These are phyloP conservation scores for Squalus acanthias DNA, from an alignment of 2,797 vertebrate genomes.

Conservation along the genomic window DNA sequence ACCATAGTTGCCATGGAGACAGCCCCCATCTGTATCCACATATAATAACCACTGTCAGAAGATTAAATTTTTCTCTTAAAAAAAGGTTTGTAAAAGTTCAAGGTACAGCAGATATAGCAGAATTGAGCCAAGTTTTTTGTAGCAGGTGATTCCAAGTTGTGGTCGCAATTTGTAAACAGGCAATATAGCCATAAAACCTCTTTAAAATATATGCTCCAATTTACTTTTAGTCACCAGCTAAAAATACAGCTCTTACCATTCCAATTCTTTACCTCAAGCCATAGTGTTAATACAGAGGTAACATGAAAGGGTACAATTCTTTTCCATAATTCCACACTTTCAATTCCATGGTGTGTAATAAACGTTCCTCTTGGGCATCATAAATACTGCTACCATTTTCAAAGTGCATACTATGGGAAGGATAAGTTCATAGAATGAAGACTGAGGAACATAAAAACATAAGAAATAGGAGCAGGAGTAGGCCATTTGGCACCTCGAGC, in stretches of 20 bases:
- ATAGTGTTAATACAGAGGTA: background rate
- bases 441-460: background rate
- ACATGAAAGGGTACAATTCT: background rate
- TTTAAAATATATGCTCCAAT: background rate
- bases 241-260: background rate
- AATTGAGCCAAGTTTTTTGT: background rate
- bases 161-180: background rate
- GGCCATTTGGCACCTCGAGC: too few relatives aligned
- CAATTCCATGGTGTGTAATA: background rate
- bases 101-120: background rate
- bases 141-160: background rate
- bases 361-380: background rate
- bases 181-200: background rate
- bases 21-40: background rate
- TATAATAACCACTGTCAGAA: background rate
- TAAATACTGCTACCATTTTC: background rate
- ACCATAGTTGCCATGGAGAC: background rate
- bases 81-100: background rate
- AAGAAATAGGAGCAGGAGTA: too few relatives aligned
- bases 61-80: background rate
- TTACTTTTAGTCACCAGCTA: background rate
- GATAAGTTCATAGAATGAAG: background rate
- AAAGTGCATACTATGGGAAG: background rate
- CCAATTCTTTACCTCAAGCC: background rate
- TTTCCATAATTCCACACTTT: background rate